Evolutionary conservation across 2,888 invertebrate genomes (phyloP), one percentile per base, ranked within the genome.

Genomic region (Cancer borealis): DNA sequence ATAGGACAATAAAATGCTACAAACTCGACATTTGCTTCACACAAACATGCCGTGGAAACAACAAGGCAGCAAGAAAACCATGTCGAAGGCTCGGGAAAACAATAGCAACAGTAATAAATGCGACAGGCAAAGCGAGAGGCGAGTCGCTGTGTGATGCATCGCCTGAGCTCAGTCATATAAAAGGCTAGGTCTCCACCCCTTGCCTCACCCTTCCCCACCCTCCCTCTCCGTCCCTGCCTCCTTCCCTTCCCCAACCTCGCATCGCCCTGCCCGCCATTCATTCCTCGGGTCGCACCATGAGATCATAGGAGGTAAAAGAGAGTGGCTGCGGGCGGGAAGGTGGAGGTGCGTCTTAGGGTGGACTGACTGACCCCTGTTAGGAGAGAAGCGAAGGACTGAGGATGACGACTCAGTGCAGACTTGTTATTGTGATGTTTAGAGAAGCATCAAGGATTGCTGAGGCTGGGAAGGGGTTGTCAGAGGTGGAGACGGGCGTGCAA

Each of bases 261-360:
- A 30, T 84, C 73, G 84, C 84, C 79, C 79, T 30, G 79, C 79
- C 84, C 84, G 39, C 84, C 84, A 84, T 84, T 90, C 54, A 90
- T 90, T 90, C 60, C 54, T 39, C 17, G 54, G 39, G 39, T 30
- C 60, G n/a, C 54, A 12, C 54, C 90, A 26, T 17, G 14, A 60
- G 54, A 8, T 39, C 60, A 90, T 8, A 73, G 17, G 21, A 54
- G 21, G 5, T 6, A 30, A 89, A 14, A 21, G 17, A 49, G 30
- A 21, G 39, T 26, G 26, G 54, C 49, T 73, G 26, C n/a, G 73
- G 73, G 73, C 73, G 73, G n/a, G 73, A 73, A 39, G 84, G 84
- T 84, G 39, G 84, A 39, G 84, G 39, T 30, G n/a, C 84, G 30
- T 84, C 39, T 30, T 39, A 30, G 30, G 39, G 39, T 84, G 39